Evolutionary conservation across 2,797 vertebrate species (phyloP), one percentile per base, ranked within the genome.

Genomic region (Platyrinchus mystaceus): DNA sequence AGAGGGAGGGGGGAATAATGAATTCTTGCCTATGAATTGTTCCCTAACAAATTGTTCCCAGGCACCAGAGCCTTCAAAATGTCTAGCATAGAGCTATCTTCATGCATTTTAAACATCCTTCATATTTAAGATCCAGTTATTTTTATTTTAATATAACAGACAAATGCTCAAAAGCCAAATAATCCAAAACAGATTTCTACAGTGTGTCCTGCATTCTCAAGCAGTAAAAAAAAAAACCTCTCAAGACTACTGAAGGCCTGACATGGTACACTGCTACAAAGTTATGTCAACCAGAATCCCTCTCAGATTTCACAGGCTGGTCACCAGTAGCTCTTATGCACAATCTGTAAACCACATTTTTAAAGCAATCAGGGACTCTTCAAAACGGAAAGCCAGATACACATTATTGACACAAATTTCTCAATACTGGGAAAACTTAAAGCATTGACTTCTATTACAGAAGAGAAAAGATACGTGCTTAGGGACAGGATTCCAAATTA

Each of bases 121-220:
- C 56, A 53, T 56, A 70, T 27, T 80, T 82, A 84, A 70, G 50
- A 81, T 64, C 2, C 8, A 5, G 55, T 71, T 83, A 50, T 59
- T 76, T 92, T 90, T 81, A 59, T 91, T 91, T 81, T 78, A 78
- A 75, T 78, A 68, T 41, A 63, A 85, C 81, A 59, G 85, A 79
- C 8, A 92, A 92, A 86, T 47, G 76, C 27, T 67, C 32, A 70
- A 56, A 91, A 85, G 20, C 9, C 53, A 79, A 86, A 85, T 59
- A 82, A 80, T 44, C 49, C 1, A 0, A 87, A 93, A 43, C 44
- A 75, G 50, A 62, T 79, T 89, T 87, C 50, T 75, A 55, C 16
- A 37, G 6, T 50, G 20, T 19, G 14, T 55, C 20, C 67, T 62
- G 44, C 18, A 36, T 62, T 89, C 76, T 78, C 32, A 39, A 82